A percentile compares a stretch with the other conserved stretches of the same genome.
Conservation (phyloP, 2,888 invertebrate genomes). For the Sthenelais limicola region DNA sequence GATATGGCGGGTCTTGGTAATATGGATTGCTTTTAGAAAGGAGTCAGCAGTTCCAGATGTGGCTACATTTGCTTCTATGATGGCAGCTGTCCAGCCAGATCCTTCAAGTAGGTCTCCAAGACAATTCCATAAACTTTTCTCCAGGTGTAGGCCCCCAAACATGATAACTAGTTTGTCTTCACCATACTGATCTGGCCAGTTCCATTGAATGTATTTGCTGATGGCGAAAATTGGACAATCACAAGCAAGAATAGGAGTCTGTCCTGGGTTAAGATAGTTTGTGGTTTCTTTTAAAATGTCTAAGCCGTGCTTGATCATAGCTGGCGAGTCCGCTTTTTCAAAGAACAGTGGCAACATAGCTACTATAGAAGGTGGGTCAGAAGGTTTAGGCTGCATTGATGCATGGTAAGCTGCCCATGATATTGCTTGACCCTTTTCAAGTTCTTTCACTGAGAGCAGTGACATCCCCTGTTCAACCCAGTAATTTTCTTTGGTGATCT, state of each 20-base stretch:
- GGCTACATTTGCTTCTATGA: too few relatives aligned
- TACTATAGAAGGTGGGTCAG: neutral
- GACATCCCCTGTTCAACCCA: conserved; percentile 14
- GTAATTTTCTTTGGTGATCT: neutral
- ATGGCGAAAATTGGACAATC: too few relatives aligned
- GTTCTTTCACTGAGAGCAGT: neutral
- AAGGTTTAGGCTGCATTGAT: neutral
- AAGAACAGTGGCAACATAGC: neutral
- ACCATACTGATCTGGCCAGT: conserved; percentile 23
- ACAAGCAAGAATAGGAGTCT: too few relatives aligned
- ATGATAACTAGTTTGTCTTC: conserved; percentile 36
- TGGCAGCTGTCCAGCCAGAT: neutral
- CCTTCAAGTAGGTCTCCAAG: too few relatives aligned
- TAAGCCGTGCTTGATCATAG: too few relatives aligned
- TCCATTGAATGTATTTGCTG: too few relatives aligned
- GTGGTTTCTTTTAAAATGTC: too few relatives aligned
- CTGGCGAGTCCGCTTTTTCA: neutral
- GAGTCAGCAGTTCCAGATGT: neutral
- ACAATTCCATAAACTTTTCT: too few relatives aligned
- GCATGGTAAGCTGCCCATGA: conserved; percentile 17
- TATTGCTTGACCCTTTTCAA: neutral
- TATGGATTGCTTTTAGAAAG: neutral
- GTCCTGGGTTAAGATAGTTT: too few relatives aligned
- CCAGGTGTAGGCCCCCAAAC: too few relatives aligned
- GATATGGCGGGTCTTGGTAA: too few relatives aligned